Conservation (phyloP, 2,888 invertebrate species). For the Euplexia lucipara region DNA sequence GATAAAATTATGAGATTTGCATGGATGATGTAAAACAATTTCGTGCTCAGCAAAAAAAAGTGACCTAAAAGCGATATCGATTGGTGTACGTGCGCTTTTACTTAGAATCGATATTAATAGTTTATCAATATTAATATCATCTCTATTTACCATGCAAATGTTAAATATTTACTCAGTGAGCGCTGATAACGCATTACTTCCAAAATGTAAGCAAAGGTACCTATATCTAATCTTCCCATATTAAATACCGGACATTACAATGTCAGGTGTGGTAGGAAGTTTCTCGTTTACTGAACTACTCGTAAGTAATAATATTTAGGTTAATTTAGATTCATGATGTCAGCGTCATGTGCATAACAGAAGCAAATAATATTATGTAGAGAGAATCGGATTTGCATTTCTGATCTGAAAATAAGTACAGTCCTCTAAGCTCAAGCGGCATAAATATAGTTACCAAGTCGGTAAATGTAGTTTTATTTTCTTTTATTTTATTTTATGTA, state of each 20-base stretch:
- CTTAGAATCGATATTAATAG: conserved; percentile 43
- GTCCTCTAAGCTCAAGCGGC: no score
- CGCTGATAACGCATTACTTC: conserved; percentile 38
- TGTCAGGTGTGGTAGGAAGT: conserved; percentile 23
- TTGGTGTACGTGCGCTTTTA: conserved; percentile 19
- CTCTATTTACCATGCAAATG: conserved; percentile 55
- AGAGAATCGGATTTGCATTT: background rate
- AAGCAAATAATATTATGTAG: background rate
- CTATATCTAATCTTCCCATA: conserved; percentile 39
- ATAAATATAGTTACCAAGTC: no score
- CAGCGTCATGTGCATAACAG: background rate
- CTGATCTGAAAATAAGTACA: no score
- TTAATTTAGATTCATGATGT: conserved; percentile 14
- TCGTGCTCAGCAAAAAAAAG: background rate
- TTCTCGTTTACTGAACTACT: conserved; percentile 8
- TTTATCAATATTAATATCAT: conserved; percentile 48
- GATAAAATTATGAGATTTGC: background rate
- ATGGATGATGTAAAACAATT: background rate
- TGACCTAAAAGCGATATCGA: conserved; percentile 2
- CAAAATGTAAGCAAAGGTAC: conserved; percentile 29
- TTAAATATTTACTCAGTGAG: conserved; percentile 54
- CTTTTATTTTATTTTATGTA: no score
- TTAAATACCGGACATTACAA: conserved; percentile 27
- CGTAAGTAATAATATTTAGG: background rate
- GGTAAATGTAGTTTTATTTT: no score